phyloP scores from a whole-genome alignment of 2,888 invertebrate species.

The Himalopsyche kuldschensis region DNA sequence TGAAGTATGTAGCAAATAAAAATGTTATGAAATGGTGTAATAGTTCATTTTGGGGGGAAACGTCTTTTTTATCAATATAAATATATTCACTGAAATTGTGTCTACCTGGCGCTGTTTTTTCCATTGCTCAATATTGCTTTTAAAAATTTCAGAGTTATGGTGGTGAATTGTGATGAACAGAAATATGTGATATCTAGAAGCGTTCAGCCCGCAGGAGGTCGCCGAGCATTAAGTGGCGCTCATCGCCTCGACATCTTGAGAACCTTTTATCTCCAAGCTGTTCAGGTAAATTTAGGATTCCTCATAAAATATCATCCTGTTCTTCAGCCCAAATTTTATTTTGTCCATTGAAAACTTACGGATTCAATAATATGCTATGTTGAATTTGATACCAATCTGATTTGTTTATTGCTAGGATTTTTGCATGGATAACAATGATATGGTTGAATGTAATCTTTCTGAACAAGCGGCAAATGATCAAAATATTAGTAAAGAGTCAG shows the following conservation, averaged over 20 bases:
- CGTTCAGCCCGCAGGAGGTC: constrained; percentile 60
- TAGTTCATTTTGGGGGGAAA: too few relatives aligned
- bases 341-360: background rate
- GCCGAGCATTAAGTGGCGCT: constrained; percentile 63
- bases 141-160: constrained; percentile 59
- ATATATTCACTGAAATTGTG: background rate
- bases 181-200: constrained; percentile 74
- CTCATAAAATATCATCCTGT: constrained; percentile 3
- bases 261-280: constrained; percentile 75
- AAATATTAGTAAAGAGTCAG: constrained; percentile 36
- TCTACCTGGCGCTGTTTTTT: background rate
- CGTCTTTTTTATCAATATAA: too few relatives aligned
- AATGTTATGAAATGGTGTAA: too few relatives aligned
- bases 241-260: constrained; percentile 72
- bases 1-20: too few relatives aligned
- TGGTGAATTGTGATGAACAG: constrained; percentile 65
- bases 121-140: background rate
- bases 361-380: background rate
- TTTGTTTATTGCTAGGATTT: constrained; percentile 26
- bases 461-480: constrained; percentile 25
- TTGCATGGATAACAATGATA: constrained; percentile 25
- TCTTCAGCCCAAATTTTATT: background rate
- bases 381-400: background rate
- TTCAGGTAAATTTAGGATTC: constrained; percentile 31
- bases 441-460: constrained; percentile 6